phyloP scores from a whole-genome alignment of 2,113 vertebrate species.

The Anguilla rostrata region DNA sequence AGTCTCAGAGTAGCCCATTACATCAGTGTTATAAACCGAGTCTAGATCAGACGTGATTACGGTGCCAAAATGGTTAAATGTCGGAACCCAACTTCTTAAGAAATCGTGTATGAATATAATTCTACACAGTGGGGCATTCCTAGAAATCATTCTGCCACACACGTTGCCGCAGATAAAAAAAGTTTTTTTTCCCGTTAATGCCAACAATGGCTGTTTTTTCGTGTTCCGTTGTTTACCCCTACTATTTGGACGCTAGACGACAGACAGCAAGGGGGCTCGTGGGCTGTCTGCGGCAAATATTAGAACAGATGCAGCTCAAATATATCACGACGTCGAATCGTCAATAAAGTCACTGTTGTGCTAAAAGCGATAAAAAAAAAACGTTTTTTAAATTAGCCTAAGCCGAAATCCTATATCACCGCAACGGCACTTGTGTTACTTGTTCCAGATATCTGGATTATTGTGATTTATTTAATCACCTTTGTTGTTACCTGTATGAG shows the following conservation, averaged over 20 bases:
- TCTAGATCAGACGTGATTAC: no score
- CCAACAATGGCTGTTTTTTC: background rate
- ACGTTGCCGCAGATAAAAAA: background rate
- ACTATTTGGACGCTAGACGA: no score
- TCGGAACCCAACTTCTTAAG: background rate
- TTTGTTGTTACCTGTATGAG: background rate
- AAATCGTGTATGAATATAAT: background rate
- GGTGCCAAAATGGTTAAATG: background rate
- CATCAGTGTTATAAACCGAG: background rate
- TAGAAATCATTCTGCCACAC: background rate
- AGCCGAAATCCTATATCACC: background rate
- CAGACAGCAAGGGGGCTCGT: no score
- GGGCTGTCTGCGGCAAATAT: no score
- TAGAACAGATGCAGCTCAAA: no score
- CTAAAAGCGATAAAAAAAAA: background rate
- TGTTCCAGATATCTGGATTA: no score
- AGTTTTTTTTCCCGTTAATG: background rate
- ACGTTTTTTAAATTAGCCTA: background rate
- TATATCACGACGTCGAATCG: background rate
- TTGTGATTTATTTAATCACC: no score
- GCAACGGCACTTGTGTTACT: no score
- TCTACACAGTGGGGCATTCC: background rate
- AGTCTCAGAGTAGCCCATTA: background rate
- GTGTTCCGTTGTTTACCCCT: background rate
- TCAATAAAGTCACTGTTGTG: background rate